Evolutionary conservation across 2,113 vertebrate species (phyloP), one percentile per base, ranked within the genome.

Genomic region (Coptodon rendalli): DNA sequence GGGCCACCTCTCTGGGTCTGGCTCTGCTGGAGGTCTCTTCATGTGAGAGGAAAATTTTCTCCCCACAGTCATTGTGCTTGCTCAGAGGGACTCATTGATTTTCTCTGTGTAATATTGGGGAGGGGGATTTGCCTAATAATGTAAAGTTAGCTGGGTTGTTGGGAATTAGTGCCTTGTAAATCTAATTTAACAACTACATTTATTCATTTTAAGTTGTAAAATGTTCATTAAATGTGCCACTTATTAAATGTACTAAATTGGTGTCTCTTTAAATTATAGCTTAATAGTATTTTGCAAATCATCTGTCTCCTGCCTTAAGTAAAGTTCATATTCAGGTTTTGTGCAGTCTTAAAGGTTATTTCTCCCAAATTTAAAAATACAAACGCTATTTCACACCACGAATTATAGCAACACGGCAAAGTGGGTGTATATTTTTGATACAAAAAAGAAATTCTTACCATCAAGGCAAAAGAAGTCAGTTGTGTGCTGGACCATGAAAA

Each of bases 361-460:
- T 71, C 1, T 71, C 13, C 66, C 22, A 0, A 27, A 71, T 71
- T 0, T 9, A 71, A 71, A 10, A 43, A 71, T 2, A 16, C 0
- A 43, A 71, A 40, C 1, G 13, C 7, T 29, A 27, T 48, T 43
- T 73, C 1, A 2, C 68, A 45, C 22, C 22, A 45, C 0, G 0
- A 43, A 71, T 71, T 43, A 6, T 6, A 43, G 36, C 5, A 24
- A 24, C 38, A 45, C 0, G 0, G 66, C 66, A 71, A 43, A 71
- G 38, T 71, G 66, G 22, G 1, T 71, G 5, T 3, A 71, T 27
- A 16, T 27, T 43, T 71, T 40, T 40, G 34, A 38, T 17, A 27
- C 68, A 76, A 76, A 73, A 45, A 76, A 2, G 3, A 48, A 17
- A 48, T 76, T 76, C 14, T 29, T 29, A 7, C 68, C 24, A 48